Evolutionary conservation across 2,888 invertebrate species (phyloP).

Genomic region (Pachydiplax longipennis): DNA sequence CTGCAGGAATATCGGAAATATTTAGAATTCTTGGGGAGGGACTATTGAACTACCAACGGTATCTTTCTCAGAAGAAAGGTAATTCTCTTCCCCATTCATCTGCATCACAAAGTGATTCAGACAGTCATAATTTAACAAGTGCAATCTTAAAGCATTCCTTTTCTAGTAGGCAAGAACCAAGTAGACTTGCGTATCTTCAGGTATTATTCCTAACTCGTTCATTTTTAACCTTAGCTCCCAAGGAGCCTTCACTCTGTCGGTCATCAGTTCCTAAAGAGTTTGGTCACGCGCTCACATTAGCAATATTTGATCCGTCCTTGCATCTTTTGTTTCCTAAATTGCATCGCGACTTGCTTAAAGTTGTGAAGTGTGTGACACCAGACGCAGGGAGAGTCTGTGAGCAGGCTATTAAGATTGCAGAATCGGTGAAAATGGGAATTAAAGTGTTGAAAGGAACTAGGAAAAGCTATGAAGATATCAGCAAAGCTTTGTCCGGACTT

Average conservation of each 20-base stretch:
- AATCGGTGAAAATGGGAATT: conserved; percentile 62
- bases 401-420: conserved; percentile 59
- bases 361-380: conserved; percentile 58
- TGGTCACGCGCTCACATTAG: conserved; percentile 59
- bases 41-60: conserved; percentile 65
- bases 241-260: conserved; percentile 56
- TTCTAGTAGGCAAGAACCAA: conserved; percentile 18
- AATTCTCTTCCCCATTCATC: background rate
- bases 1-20: conserved; percentile 65
- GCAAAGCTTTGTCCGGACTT: conserved; percentile 65
- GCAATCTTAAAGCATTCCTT: background rate
- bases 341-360: conserved; percentile 59
- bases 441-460: conserved; percentile 59
- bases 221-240: conserved; percentile 59
- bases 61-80: background rate
- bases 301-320: conserved; percentile 62
- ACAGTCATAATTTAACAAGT: background rate
- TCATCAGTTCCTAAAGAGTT: conserved; percentile 60
- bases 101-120: background rate
- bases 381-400: conserved; percentile 51
- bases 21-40: conserved; percentile 68
- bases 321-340: conserved; percentile 61
- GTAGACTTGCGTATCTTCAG: conserved; percentile 61
- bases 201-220: conserved; percentile 59
- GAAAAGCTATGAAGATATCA: conserved; percentile 56